Evolutionary conservation across 2,113 vertebrate genomes (phyloP).

Genomic region (Redunca redunca): DNA sequence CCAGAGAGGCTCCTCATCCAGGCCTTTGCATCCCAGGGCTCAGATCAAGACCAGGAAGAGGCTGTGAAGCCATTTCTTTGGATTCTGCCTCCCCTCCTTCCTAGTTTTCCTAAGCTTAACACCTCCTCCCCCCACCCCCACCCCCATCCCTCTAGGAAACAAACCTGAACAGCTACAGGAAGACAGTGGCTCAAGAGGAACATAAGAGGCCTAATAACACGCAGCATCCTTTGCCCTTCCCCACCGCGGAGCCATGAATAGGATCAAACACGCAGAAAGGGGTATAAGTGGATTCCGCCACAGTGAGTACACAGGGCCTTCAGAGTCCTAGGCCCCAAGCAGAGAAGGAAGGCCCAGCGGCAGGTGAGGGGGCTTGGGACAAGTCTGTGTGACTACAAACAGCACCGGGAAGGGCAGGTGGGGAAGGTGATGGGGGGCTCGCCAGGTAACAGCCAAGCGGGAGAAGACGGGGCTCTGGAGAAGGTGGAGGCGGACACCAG

Average conservation of each 20-base stretch:
- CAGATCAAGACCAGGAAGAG: background rate
- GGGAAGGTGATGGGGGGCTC: background rate
- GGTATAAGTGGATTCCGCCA: background rate
- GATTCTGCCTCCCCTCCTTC: background rate
- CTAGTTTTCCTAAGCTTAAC: background rate
- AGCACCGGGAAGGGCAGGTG: background rate
- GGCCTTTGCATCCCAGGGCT: background rate
- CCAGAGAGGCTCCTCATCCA: background rate
- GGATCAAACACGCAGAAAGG: background rate
- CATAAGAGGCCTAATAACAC: background rate
- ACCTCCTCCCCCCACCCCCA: background rate
- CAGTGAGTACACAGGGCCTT: background rate
- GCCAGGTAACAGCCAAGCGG: background rate
- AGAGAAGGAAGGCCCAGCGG: background rate
- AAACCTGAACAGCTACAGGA: background rate
- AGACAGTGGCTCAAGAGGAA: background rate
- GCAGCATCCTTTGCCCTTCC: background rate
- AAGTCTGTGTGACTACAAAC: background rate
- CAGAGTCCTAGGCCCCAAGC: background rate
- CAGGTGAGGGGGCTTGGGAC: background rate
- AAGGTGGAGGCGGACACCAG: background rate
- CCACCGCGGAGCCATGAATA: background rate
- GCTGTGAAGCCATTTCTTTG: background rate
- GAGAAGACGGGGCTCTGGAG: background rate
- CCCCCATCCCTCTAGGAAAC: background rate